Conservation (phyloP, 2,113 vertebrate genomes). For the Sorex araneus region DNA sequence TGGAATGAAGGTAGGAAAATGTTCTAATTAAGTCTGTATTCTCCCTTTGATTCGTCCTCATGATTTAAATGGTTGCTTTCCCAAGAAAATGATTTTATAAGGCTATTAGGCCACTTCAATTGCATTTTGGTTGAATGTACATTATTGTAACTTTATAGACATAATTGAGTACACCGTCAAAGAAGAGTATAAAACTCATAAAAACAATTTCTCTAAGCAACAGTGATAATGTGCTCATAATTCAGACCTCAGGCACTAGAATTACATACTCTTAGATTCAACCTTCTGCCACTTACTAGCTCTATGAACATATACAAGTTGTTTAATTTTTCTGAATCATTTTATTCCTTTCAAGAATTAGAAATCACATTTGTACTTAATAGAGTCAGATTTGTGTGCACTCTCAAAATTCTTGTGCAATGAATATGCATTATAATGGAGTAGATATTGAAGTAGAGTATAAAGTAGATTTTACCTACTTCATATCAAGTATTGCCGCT, state of each 20-base stretch:
- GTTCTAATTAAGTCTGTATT: neutral
- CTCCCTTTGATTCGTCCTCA: neutral
- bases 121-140: conserved; percentile 7
- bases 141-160: conserved; percentile 44
- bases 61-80: neutral
- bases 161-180: conserved; percentile 50
- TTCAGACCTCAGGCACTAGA: neutral
- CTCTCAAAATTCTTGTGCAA: neutral
- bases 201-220: neutral
- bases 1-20: neutral
- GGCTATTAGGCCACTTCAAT: conserved; percentile 43
- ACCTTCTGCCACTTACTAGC: neutral
- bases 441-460: no score
- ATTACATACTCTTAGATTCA: neutral
- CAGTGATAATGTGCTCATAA: conserved; percentile 1
- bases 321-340: neutral
- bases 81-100: conserved; percentile 27
- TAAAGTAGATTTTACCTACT: neutral
- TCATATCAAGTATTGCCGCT: neutral
- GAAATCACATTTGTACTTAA: neutral
- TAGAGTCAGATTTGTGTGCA: neutral
- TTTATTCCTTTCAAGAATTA: neutral
- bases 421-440: neutral
- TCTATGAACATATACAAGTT: neutral
- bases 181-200: neutral